Evolutionary conservation across 2,113 vertebrate genomes (phyloP).

Genomic region (Hippoglossus stenolepis): DNA sequence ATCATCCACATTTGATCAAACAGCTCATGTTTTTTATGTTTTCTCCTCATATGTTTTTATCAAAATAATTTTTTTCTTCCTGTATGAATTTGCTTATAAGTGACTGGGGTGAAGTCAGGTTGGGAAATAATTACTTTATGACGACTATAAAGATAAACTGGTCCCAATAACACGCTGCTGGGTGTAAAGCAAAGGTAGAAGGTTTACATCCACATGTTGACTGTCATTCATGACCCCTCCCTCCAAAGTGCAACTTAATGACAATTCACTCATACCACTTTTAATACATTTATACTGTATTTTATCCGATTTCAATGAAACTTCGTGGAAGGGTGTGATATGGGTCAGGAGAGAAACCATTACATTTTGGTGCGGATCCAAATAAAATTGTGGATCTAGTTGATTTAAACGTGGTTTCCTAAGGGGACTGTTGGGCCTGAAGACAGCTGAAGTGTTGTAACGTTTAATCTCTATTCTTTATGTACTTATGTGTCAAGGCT

Average conservation of each 20-base stretch:
- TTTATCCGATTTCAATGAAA: too few species aligned
- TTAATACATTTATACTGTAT: not conserved
- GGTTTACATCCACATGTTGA: constrained; percentile 39
- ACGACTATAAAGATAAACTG: constrained; percentile 55
- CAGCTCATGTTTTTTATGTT: constrained; percentile 18
- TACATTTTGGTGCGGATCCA: too few species aligned
- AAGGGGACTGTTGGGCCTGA: too few species aligned
- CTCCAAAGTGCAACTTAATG: not conserved
- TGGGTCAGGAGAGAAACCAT: too few species aligned
- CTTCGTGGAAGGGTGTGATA: too few species aligned
- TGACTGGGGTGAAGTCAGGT: not conserved
- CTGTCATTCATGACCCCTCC: not conserved
- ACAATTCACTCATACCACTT: not conserved
- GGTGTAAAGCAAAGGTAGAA: constrained; percentile 52
- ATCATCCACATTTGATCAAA: constrained; percentile 20
- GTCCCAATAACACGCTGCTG: constrained; percentile 18
- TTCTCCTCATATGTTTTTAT: not conserved
- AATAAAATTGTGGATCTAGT: too few species aligned
- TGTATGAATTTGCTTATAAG: constrained; percentile 21
- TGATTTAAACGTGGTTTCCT: too few species aligned
- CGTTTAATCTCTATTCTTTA: too few species aligned
- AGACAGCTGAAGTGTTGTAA: too few species aligned
- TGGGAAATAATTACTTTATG: constrained; percentile 57
- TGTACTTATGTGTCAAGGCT: too few species aligned
- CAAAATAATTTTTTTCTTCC: not conserved